Base-by-base conservation (phyloP, 1,140 invertebrate genomes). In the Drosophila paulistorum region DNA sequence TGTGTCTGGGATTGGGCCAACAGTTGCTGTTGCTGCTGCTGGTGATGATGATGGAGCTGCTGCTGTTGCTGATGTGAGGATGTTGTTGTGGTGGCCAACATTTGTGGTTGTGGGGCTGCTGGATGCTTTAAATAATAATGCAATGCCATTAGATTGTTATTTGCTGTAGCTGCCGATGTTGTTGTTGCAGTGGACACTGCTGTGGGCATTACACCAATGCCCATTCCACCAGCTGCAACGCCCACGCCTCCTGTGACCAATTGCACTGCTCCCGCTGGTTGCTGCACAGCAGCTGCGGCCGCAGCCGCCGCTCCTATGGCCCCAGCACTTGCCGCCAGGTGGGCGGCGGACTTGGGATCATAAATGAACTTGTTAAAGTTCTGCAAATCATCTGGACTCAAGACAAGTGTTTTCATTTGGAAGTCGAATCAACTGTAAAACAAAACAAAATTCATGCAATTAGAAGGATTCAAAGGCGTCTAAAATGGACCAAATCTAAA, bases 51-150 rank as follows among this genome's bases (percentile, higher is more conserved):
- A 26, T 81, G 67, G 74, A n/a, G 77, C 7, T 73, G 58, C 33
- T 35, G 66, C 45, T 14, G 17, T 14, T 61, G 58, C 17, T 35
- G 66, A 42, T 14, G 17, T 33, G 26, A 17, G 9, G 65, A 23
- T 58, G 72, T 37, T 64, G 42, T 37, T 37, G 30, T 63, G 66
- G 58, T 71, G 39, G 41, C 58, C 58, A 80, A 62, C 66, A 65
- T 71, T 59, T 75, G 64, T 6, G 71, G 67, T n/a, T 75, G 76
- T 17, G 39, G 61, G 9, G 64, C 61, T 48, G 71, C 84, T 45
- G 89, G 90, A 86, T 91, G 87, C 20, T 91, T 91, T 14, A 91
- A 71, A 77, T 91, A 91, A 68, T 91, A 91, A n/a, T 91, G 90
- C 58, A 91, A 65, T 4, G 90, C 87, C 90, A 91, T 91, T 42